These are phyloP conservation scores for Cryptomyrus ogoouensis DNA, from an alignment of 2,113 vertebrate species.

Conservation along the genomic window DNA sequence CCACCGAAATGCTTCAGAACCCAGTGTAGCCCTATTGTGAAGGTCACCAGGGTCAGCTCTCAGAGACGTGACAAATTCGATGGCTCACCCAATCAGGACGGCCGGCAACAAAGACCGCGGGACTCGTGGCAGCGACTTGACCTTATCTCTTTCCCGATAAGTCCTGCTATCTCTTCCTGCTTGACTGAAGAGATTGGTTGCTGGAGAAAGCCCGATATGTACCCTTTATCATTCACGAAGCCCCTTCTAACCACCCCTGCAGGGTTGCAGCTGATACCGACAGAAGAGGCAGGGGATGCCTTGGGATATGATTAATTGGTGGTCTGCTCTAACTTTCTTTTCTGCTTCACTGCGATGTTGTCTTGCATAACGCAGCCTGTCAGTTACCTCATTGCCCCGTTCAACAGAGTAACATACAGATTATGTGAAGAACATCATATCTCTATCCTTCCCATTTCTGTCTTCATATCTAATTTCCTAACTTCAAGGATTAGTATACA, in stretches of 20 bases:
- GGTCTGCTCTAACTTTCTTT: background rate
- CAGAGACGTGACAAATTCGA: background rate
- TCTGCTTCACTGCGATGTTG: background rate
- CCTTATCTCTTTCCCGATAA: slow-evolving; percentile 46
- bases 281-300: background rate
- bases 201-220: background rate
- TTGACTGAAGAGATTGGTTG: slow-evolving; percentile 6
- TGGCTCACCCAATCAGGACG: slow-evolving; percentile 28
- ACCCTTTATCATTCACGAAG: slow-evolving; percentile 7
- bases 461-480: background rate
- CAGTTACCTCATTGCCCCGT: background rate
- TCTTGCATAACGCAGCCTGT: background rate
- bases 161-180: slow-evolving; percentile 41
- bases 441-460: background rate
- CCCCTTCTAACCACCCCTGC: background rate
- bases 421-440: background rate
- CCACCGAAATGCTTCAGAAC: background rate
- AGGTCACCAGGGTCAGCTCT: background rate
- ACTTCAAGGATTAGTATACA: background rate
- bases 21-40: background rate
- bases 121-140: slow-evolving; percentile 45
- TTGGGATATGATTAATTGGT: background rate
- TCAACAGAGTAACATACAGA: background rate
- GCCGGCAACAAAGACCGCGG: slow-evolving; percentile 46
- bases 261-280: background rate